Evolutionary conservation across 2,888 invertebrate species (phyloP).

Genomic region (Cancer borealis): DNA sequence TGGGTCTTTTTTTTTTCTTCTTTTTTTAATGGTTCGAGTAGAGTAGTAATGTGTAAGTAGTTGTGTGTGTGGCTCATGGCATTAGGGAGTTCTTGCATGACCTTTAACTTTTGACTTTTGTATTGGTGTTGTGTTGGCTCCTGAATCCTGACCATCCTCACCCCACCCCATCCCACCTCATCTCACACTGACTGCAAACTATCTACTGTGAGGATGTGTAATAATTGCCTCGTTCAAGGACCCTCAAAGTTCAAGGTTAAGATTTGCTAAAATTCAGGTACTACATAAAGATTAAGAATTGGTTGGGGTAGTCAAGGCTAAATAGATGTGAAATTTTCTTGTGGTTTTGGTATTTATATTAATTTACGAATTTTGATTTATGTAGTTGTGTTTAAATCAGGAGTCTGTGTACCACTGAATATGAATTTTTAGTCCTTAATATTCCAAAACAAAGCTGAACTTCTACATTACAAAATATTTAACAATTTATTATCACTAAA

Average conservation of each 20-base stretch:
- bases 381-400: too few species aligned
- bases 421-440: too few species aligned
- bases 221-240: background rate
- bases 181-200: background rate
- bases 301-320: background rate
- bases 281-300: background rate
- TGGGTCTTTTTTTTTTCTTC: background rate
- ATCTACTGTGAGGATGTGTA: background rate
- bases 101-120: slow-evolving; percentile 1
- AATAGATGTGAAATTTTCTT: background rate
- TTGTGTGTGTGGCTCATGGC: background rate
- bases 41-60: slow-evolving; percentile 12
- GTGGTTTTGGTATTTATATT: too few species aligned
- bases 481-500: too few species aligned
- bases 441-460: too few species aligned
- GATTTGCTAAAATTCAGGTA: background rate
- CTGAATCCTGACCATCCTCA: background rate
- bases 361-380: too few species aligned
- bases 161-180: background rate
- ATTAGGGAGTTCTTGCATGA: background rate
- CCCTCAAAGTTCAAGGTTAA: background rate
- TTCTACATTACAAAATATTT: too few species aligned
- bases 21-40: background rate
- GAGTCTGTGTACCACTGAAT: too few species aligned
- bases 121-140: background rate